These are phyloP conservation scores for Drosophila demipolita DNA, from an alignment of 2,888 invertebrate species.

Conservation along the genomic window DNA sequence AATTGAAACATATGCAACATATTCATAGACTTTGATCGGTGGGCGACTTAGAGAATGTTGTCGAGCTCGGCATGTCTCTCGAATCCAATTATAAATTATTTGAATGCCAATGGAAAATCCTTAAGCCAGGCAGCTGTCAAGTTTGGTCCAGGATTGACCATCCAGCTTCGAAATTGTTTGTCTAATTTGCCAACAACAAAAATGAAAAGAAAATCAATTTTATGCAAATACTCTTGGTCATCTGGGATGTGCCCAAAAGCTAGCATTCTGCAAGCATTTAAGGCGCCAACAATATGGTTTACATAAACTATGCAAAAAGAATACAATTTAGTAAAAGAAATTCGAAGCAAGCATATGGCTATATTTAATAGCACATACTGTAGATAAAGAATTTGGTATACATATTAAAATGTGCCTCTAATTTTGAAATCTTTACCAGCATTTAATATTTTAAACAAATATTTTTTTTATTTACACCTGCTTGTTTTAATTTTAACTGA, in stretches of 20 bases:
- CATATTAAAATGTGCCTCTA: background rate
- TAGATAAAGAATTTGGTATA: background rate
- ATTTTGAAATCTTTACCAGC: background rate
- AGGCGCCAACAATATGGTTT: conserved; percentile 3
- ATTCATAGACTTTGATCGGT: conserved; percentile 8
- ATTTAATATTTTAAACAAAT: background rate
- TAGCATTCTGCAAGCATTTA: conserved; percentile 2
- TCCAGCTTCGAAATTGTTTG: conserved; percentile 24
- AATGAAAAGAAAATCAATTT: conserved; percentile 35
- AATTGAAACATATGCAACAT: conserved; percentile 41
- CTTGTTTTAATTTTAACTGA: background rate
- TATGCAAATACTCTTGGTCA: conserved; percentile 53
- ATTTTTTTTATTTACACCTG: background rate
- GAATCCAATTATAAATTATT: conserved; percentile 45
- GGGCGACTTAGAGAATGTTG: conserved; percentile 2
- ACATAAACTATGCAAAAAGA: background rate
- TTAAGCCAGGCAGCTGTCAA: conserved; percentile 37
- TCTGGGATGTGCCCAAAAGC: conserved; percentile 16
- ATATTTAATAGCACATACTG: background rate
- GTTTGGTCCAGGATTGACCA: conserved; percentile 2
- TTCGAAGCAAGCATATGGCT: background rate
- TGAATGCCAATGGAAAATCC: conserved; percentile 14
- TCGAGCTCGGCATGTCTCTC: background rate
- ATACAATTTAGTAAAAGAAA: background rate
- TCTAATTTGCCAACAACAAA: conserved; percentile 29